Conservation (phyloP, 2,113 vertebrate species). For the Deroptyus accipitrinus region DNA sequence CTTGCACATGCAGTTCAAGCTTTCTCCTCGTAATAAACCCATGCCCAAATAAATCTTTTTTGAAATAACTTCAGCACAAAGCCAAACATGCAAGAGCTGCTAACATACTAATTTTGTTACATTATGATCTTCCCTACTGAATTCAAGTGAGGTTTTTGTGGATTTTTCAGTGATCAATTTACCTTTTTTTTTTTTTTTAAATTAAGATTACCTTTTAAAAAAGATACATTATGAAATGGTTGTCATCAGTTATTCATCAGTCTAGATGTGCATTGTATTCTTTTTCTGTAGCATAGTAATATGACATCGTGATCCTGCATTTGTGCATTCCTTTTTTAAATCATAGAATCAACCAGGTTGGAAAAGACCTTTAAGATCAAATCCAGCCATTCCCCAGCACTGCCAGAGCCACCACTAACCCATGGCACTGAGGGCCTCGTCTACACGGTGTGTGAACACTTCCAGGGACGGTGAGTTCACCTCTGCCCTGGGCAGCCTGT, state of each 20-base stretch:
- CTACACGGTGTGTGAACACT: too few relatives aligned
- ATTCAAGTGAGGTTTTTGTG: not conserved
- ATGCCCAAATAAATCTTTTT: not conserved
- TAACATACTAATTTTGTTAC: not conserved
- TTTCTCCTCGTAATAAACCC: not conserved
- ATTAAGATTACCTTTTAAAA: not conserved
- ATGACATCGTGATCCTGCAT: not conserved
- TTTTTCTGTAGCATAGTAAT: not conserved
- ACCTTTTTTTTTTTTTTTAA: too few relatives aligned
- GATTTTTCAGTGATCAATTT: not conserved
- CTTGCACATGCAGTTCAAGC: not conserved
- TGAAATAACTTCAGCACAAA: not conserved
- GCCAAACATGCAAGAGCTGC: not conserved
- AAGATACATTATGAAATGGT: not conserved
- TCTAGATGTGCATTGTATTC: not conserved
- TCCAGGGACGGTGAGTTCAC: too few relatives aligned
- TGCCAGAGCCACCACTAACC: too few relatives aligned
- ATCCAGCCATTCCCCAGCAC: too few relatives aligned
- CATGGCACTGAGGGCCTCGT: too few relatives aligned
- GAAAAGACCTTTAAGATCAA: too few relatives aligned
- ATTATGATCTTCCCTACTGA: not conserved
- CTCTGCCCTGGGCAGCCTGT: too few relatives aligned
- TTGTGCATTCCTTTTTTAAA: not conserved
- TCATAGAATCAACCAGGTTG: not conserved
- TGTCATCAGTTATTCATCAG: not conserved